Evolutionary conservation across 2,797 vertebrate species (phyloP).

Genomic region (Phylloscopus collybita): DNA sequence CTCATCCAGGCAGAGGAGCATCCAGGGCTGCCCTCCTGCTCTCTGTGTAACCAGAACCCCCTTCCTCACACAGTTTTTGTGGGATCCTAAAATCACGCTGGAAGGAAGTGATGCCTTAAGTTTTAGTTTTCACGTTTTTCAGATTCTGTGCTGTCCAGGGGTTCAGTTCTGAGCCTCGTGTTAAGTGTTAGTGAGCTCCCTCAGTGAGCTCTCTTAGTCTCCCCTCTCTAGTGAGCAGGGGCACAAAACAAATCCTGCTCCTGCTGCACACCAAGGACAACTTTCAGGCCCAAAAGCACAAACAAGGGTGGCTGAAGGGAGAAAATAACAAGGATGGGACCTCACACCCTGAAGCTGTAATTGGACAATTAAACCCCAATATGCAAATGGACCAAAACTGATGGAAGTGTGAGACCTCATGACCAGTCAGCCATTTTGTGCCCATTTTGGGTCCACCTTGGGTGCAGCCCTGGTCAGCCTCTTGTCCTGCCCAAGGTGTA

Average conservation of each 20-base stretch:
- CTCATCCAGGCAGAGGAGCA: background rate
- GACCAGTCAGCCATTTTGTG: background rate
- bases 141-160: background rate
- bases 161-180: background rate
- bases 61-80: background rate
- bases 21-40: background rate
- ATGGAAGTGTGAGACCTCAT: no score
- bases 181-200: no score
- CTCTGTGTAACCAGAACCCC: background rate
- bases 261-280: background rate
- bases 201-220: no score
- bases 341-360: background rate
- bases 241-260: background rate
- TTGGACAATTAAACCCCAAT: background rate
- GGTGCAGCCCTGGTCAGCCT: background rate
- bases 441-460: background rate
- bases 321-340: background rate
- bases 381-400: background rate
- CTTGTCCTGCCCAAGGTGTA: background rate
- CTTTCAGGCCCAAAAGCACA: background rate
- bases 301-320: background rate
- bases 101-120: background rate
- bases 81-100: rapidly evolving
- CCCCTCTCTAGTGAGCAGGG: background rate
- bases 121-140: background rate